Percentiles rank a stretch among this genome's conserved stretches.
phyloP scores from a whole-genome alignment of 2,113 vertebrate species.

The Protomyctophum bolini region DNA sequence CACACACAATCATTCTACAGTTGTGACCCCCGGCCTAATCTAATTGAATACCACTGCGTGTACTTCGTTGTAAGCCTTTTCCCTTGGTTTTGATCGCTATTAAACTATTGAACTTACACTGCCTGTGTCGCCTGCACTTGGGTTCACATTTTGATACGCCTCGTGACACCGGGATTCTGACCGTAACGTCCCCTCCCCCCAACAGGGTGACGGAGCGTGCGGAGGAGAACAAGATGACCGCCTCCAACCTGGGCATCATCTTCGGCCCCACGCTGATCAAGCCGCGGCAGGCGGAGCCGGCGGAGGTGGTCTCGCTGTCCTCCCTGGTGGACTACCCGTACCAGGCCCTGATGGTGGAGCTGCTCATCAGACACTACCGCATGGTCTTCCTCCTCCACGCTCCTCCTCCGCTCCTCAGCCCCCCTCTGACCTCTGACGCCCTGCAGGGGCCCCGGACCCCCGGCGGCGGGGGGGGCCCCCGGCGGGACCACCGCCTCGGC shows the following conservation, averaged over 20 bases:
- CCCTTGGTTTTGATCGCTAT: too few relatives aligned
- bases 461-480: constrained; percentile 38
- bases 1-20: too few relatives aligned
- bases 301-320: constrained; percentile 90
- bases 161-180: too few relatives aligned
- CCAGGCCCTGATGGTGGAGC: constrained; percentile 92
- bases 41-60: too few relatives aligned
- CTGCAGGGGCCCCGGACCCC: constrained; percentile 4
- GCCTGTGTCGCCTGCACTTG: too few relatives aligned
- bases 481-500: constrained; percentile 30
- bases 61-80: too few relatives aligned
- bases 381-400: constrained; percentile 95
- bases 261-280: constrained; percentile 96
- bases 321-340: constrained; percentile 96
- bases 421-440: constrained; percentile 45
- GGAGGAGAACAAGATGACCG: constrained; percentile 98
- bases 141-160: too few relatives aligned
- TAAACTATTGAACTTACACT: too few relatives aligned
- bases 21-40: too few relatives aligned
- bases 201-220: constrained; percentile 87
- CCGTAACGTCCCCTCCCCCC: too few relatives aligned
- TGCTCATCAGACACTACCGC: constrained; percentile 89
- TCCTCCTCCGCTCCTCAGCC: constrained; percentile 40
- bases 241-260: constrained; percentile 96
- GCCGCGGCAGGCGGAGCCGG: constrained; percentile 85